phyloP scores from a whole-genome alignment of 2,797 vertebrate species.

The Xiphorhynchus erythropygius region DNA sequence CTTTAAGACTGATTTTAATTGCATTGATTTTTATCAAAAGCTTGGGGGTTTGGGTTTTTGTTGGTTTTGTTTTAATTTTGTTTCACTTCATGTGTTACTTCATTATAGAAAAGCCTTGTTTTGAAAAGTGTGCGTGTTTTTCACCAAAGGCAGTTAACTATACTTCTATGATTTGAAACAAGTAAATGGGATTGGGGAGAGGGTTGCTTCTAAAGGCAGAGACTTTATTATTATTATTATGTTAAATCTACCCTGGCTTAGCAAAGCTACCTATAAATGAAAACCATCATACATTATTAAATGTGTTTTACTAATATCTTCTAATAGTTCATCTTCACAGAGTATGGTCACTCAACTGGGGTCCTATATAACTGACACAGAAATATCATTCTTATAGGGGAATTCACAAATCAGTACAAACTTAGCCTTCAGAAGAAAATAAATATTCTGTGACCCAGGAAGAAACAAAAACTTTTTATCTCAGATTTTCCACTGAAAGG shows the following conservation, averaged over 20 bases:
- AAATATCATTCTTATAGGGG: neutral
- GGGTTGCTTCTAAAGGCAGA: fast-evolving
- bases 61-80: neutral
- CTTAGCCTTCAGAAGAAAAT: neutral
- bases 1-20: neutral
- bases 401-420: neutral
- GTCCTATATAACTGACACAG: neutral
- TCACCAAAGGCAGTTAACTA: neutral
- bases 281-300: neutral
- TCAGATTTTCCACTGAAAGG: neutral
- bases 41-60: neutral
- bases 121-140: neutral
- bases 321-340: neutral
- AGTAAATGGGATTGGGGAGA: neutral
- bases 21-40: neutral
- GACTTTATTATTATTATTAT: too few relatives aligned
- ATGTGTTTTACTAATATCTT: neutral
- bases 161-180: neutral
- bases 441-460: neutral
- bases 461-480: neutral
- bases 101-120: neutral
- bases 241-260: neutral
- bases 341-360: neutral
- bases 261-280: neutral
- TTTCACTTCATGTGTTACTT: neutral